A percentile compares a stretch with the other conserved stretches of the same genome.
phyloP scores from a whole-genome alignment of 1,140 invertebrate genomes.

The Pararge aegeria region DNA sequence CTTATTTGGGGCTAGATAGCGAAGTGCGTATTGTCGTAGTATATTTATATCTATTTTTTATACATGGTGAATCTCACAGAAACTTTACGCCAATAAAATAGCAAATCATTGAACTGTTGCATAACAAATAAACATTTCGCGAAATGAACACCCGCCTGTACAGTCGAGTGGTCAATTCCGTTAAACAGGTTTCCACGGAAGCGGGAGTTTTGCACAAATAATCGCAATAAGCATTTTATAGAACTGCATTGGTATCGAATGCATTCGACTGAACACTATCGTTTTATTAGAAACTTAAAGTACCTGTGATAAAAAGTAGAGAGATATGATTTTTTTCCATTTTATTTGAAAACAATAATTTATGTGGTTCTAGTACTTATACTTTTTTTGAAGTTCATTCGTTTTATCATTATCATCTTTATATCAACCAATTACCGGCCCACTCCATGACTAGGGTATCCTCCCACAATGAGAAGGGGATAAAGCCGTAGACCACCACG shows the following conservation, averaged over 20 bases:
- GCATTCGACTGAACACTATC: neutral
- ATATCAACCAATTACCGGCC: too few species aligned
- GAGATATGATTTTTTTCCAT: neutral
- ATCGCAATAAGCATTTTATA: slow-evolving; percentile 1
- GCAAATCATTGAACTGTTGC: slow-evolving; percentile 2
- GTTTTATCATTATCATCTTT: too few species aligned
- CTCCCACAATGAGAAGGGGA: too few species aligned
- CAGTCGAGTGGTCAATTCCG: slow-evolving; percentile 7
- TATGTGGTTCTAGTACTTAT: too few species aligned
- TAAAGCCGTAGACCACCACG: too few species aligned
- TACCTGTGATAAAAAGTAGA: neutral
- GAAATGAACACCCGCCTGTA: slow-evolving; percentile 1
- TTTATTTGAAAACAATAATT: neutral
- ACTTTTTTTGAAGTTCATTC: too few species aligned
- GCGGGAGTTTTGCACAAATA: neutral
- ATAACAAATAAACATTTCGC: slow-evolving; percentile 1
- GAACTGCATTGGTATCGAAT: neutral
- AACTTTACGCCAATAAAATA: neutral
- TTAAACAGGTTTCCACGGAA: slow-evolving; percentile 1
- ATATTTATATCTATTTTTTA: too few species aligned
- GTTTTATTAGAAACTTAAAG: neutral
- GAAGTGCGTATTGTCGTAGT: too few species aligned
- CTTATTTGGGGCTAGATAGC: too few species aligned
- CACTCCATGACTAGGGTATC: too few species aligned
- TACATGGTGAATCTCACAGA: neutral